Conservation (phyloP, 2,113 vertebrate species). For the Dinomys branickii region DNA sequence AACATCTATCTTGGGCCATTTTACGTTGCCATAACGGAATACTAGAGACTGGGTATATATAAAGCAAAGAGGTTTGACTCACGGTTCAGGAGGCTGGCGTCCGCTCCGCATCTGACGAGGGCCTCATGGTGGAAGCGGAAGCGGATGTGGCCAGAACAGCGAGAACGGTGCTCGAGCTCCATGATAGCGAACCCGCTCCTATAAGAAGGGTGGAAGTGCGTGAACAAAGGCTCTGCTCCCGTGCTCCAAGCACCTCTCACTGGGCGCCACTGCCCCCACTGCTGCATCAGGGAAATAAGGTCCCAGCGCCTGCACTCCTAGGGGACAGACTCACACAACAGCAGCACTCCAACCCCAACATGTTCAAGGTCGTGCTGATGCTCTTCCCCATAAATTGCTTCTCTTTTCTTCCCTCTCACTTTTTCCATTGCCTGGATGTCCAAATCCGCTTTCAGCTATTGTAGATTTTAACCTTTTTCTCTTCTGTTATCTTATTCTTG, state of each 20-base stretch:
- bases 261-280: not conserved
- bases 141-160: not conserved
- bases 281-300: not conserved
- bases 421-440: not conserved
- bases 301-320: not conserved
- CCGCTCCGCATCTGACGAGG: not conserved
- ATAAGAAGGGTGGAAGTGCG: not conserved
- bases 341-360: not conserved
- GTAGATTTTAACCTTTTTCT: not conserved
- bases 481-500: not conserved
- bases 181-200: too few relatives aligned
- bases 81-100: not conserved
- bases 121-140: too few relatives aligned
- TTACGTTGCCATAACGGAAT: not conserved
- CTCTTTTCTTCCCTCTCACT: not conserved
- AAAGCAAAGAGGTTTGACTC: not conserved
- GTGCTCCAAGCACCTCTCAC: not conserved
- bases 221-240: not conserved
- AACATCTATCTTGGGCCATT: not conserved
- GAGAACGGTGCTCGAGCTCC: too few relatives aligned
- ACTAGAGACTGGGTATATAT: not conserved
- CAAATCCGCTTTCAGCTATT: not conserved
- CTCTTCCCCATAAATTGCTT: not conserved
- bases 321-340: not conserved
- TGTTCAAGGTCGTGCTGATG: not conserved